Base-by-base conservation (phyloP, 64 coral and sea anemone species). In the Montipora capricornis region DNA sequence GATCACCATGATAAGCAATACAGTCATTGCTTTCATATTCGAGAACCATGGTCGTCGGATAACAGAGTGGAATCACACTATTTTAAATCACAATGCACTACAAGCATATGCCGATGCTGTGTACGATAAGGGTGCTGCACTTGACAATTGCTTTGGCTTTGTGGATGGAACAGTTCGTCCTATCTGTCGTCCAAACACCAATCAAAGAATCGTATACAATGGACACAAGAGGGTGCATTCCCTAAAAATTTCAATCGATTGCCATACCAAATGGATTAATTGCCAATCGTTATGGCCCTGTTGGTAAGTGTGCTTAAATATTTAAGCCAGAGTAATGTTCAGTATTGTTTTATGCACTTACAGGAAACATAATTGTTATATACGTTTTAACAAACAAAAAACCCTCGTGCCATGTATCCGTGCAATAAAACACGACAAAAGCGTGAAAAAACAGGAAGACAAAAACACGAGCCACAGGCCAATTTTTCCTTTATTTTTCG, bases 181-280 rank as follows among this genome's bases (percentile, higher is more conserved):
- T 5, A 90, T 79, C 51, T 90, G 88, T 16, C 51, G 77, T 24
- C 88, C 74, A 78, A 75, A 75, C 50, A 88, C 87, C 44, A 84
- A 37, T 84, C 88, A 79, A 78, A 79, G 88, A 90, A 76, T 55
- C 9, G 52, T 55, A 7, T 55, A 55, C 52, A 55, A 55, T 55
- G 52, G 52, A 10, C 52, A 55, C 22, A 75, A 15, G 61, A 52
- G 80, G 44, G 7, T 55, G 52, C 52, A 55, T 26, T 1, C 29
- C 52, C 48, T 83, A 10, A 83, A 83, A 83, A 26, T 83, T 83
- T 62, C 80, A 83, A 62, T 83, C 80, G 14, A 59, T 83, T 20
- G 19, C 58, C 19, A 49, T 62, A 22, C 80, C 80, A 58, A 62
- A 83, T 62, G 49, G 80, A 59, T 9, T 83, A 55, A 83, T 62